Evolutionary conservation across 1,140 invertebrate species (phyloP).

Genomic region (Drosophila melanica): DNA sequence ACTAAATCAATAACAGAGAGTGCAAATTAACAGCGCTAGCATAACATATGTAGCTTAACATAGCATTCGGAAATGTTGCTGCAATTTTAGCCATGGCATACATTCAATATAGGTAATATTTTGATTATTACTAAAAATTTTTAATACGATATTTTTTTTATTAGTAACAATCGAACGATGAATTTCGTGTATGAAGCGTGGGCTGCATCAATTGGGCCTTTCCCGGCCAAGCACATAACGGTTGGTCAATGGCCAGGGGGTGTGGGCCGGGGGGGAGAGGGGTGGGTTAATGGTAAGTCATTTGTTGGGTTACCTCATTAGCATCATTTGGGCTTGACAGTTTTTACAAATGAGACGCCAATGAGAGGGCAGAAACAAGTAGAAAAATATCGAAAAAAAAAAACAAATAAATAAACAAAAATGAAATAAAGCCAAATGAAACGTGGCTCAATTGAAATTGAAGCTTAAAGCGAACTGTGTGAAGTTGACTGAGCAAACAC

Average conservation of each 20-base stretch:
- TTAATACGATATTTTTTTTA: not conserved
- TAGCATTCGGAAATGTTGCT: not conserved
- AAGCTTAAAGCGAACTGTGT: constrained; percentile 13
- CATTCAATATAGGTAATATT: not conserved
- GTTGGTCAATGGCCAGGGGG: too few relatives aligned
- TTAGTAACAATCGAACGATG: not conserved
- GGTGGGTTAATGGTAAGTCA: not conserved
- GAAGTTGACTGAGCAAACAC: constrained; percentile 12
- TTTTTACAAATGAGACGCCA: constrained; percentile 37
- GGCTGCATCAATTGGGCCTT: constrained; percentile 13
- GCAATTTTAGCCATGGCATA: constrained; percentile 4
- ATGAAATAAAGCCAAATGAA: constrained; percentile 3
- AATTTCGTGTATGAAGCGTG: constrained; percentile 14
- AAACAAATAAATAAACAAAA: not conserved
- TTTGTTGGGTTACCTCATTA: constrained; percentile 35
- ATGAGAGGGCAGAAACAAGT: constrained; percentile 35
- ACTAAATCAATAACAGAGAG: not conserved
- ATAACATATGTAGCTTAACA: not conserved
- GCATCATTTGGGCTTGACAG: constrained; percentile 36
- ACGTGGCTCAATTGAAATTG: constrained; percentile 34
- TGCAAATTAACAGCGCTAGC: not conserved
- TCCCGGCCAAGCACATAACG: constrained; percentile 4
- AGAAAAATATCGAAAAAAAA: not conserved
- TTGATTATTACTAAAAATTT: constrained; percentile 18
- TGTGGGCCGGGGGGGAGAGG: too few relatives aligned